Percentiles rank a stretch among this genome's conserved stretches.
These are phyloP conservation scores for Epiblema foenella DNA, from an alignment of 2,888 invertebrate species.

Conservation along the genomic window DNA sequence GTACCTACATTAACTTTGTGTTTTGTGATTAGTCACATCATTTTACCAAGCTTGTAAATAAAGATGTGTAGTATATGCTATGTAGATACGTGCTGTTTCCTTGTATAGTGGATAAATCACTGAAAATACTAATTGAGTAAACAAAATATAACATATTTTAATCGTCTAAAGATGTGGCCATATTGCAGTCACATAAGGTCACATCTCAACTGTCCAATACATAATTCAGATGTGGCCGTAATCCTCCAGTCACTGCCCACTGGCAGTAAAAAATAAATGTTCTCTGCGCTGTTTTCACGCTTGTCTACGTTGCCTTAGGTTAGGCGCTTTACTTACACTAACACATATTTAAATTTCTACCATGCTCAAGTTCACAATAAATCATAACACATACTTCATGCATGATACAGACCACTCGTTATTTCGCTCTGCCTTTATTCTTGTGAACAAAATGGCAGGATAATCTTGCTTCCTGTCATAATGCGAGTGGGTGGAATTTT, in stretches of 20 bases:
- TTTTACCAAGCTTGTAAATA: neutral
- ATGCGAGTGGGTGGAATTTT: conserved; percentile 30
- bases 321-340: too few relatives aligned
- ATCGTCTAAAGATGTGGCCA: too few relatives aligned
- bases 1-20: conserved; percentile 20
- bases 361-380: conserved; percentile 16
- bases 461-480: conserved; percentile 32
- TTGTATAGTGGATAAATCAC: too few relatives aligned
- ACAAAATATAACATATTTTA: too few relatives aligned
- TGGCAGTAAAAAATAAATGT: too few relatives aligned
- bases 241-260: too few relatives aligned
- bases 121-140: too few relatives aligned
- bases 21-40: conserved; percentile 28
- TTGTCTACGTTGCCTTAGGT: neutral
- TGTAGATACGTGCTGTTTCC: too few relatives aligned
- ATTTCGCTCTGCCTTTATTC: conserved; percentile 31
- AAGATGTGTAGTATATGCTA: too few relatives aligned
- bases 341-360: conserved; percentile 1
- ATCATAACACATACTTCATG: conserved; percentile 27
- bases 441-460: conserved; percentile 35
- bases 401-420: conserved; percentile 29
- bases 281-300: neutral
- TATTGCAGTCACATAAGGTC: too few relatives aligned
- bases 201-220: too few relatives aligned
- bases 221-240: too few relatives aligned